These are phyloP conservation scores for Sinocyclocheilus grahami DNA, from an alignment of 2,113 vertebrate genomes.

Conservation along the genomic window DNA sequence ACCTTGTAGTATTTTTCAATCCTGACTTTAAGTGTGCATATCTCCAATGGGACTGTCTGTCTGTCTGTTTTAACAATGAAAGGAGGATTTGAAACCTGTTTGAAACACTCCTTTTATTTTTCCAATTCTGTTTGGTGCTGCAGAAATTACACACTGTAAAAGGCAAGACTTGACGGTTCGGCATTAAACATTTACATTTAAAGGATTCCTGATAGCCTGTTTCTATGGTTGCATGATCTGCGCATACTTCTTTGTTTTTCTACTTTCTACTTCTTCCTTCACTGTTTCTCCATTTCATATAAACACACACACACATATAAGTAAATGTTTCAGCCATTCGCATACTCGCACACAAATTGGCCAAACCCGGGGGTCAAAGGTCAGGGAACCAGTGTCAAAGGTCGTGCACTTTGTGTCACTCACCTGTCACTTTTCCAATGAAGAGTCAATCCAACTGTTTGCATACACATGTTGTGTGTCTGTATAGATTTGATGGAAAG, in stretches of 20 bases:
- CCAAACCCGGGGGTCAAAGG: background rate
- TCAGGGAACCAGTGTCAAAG: slow-evolving; percentile 10
- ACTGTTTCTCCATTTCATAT: background rate
- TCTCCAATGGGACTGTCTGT: too few relatives aligned
- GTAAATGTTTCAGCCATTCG: background rate
- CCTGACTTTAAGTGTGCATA: too few relatives aligned
- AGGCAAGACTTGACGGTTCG: background rate
- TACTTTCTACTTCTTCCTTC: background rate
- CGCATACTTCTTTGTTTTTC: background rate
- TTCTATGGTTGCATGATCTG: background rate
- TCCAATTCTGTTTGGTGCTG: background rate
- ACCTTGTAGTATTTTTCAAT: too few relatives aligned
- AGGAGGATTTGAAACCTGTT: background rate
- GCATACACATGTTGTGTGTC: slow-evolving; percentile 3
- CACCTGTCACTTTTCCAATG: background rate
- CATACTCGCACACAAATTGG: background rate
- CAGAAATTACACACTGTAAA: background rate
- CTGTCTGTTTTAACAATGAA: background rate
- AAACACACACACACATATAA: background rate
- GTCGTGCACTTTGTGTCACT: background rate
- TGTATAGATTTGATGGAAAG: background rate
- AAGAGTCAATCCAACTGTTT: background rate
- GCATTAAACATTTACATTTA: slow-evolving; percentile 2
- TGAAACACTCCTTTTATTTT: too few relatives aligned
- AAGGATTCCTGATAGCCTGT: background rate